phyloP scores from a whole-genome alignment of 2,888 invertebrate genomes.

The Drosophila suboccidentalis region DNA sequence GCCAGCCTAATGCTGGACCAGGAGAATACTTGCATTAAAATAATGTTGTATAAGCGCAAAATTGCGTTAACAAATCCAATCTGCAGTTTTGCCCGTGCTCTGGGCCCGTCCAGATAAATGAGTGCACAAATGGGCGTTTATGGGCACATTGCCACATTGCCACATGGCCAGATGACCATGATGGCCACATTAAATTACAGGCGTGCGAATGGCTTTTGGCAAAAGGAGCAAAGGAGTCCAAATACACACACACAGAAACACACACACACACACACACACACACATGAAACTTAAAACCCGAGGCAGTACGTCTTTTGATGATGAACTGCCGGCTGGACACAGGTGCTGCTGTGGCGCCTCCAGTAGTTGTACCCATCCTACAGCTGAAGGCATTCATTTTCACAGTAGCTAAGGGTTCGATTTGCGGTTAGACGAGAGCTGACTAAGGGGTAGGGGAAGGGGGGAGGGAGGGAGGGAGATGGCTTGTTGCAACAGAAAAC shows the following conservation, averaged over 20 bases:
- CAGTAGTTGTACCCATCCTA: neutral
- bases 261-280: slow-evolving; percentile 2
- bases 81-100: slow-evolving; percentile 39
- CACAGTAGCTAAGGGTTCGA: slow-evolving; percentile 33
- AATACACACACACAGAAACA: slow-evolving; percentile 7
- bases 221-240: slow-evolving; percentile 12
- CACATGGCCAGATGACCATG: slow-evolving; percentile 25
- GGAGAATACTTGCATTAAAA: slow-evolving; percentile 69
- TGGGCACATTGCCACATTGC: slow-evolving; percentile 23
- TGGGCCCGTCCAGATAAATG: slow-evolving; percentile 32
- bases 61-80: slow-evolving; percentile 74
- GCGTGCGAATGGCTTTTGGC: slow-evolving; percentile 56
- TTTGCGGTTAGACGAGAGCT: slow-evolving; percentile 38
- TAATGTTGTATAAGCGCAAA: slow-evolving; percentile 72
- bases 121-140: slow-evolving; percentile 48
- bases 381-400: slow-evolving; percentile 42
- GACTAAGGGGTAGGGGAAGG: neutral
- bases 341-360: slow-evolving; percentile 22
- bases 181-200: slow-evolving; percentile 73
- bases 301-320: slow-evolving; percentile 29
- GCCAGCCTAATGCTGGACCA: slow-evolving; percentile 42
- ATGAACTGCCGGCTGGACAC: slow-evolving; percentile 12
- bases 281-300: slow-evolving; percentile 12
- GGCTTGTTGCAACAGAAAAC: slow-evolving; percentile 35
- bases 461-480: neutral